Percentiles rank a stretch among this genome's conserved stretches.
phyloP scores from a whole-genome alignment of 2,888 invertebrate species.

The Synanthedon andrenaeformis region DNA sequence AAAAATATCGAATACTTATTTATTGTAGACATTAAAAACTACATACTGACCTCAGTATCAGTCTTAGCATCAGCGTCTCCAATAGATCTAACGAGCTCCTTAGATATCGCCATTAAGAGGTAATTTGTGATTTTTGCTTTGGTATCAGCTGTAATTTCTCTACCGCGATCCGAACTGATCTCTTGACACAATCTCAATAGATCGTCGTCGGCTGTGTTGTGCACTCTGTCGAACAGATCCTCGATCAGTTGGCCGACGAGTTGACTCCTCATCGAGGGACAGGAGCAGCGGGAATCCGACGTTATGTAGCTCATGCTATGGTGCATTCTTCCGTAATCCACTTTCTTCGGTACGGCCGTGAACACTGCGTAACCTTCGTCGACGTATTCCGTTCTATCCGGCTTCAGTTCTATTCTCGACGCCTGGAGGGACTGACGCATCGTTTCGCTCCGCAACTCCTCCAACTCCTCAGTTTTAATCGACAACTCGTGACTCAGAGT shows the following conservation, averaged over 20 bases:
- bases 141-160: constrained; percentile 47
- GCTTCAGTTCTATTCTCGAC: constrained; percentile 53
- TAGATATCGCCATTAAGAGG: constrained; percentile 64
- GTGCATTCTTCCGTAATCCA: constrained; percentile 58
- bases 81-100: constrained; percentile 63
- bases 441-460: constrained; percentile 56
- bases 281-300: constrained; percentile 52
- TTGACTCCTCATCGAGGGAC: constrained; percentile 58
- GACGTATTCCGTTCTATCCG: constrained; percentile 57
- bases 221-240: constrained; percentile 57
- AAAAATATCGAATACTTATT: neutral
- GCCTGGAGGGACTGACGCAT: constrained; percentile 57
- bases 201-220: constrained; percentile 53
- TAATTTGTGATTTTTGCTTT: constrained; percentile 66
- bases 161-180: constrained; percentile 33
- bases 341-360: constrained; percentile 61
- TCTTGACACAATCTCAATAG: constrained; percentile 50
- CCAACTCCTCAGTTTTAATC: constrained; percentile 64
- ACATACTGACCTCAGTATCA: constrained; percentile 57
- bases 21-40: constrained; percentile 13
- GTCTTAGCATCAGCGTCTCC: constrained; percentile 66
- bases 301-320: constrained; percentile 63
- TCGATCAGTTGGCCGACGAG: constrained; percentile 61
- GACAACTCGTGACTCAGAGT: constrained; percentile 71
- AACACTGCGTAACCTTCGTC: constrained; percentile 62